These are phyloP conservation scores for Drosophila setifemur DNA, from an alignment of 1,140 invertebrate species.

Conservation along the genomic window DNA sequence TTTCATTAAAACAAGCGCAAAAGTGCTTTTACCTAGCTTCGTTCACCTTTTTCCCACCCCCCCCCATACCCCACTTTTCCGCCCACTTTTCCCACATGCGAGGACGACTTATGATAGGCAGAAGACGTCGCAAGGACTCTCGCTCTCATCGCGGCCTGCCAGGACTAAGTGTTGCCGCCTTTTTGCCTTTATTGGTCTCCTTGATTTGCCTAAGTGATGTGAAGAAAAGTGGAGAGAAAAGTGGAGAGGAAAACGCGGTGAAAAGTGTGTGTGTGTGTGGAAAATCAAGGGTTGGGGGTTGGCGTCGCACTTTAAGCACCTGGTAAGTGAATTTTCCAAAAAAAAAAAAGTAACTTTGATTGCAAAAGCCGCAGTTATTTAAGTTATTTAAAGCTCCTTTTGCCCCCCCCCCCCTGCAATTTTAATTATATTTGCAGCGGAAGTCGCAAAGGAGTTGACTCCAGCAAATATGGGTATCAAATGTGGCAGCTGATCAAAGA, in stretches of 20 bases:
- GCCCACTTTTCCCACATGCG: constrained; percentile 12
- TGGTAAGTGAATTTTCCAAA: constrained; percentile 46
- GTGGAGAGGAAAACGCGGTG: background rate
- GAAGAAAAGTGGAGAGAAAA: background rate
- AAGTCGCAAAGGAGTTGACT: background rate
- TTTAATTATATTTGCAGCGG: constrained; percentile 57
- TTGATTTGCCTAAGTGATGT: constrained; percentile 74
- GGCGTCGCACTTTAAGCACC: constrained; percentile 1
- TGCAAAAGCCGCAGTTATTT: constrained; percentile 63
- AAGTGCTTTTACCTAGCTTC: constrained; percentile 52
- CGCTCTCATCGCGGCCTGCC: constrained; percentile 23
- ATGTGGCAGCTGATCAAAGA: too few species aligned
- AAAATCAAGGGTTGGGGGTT: background rate
- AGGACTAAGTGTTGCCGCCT: constrained; percentile 52
- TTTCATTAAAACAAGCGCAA: constrained; percentile 77
- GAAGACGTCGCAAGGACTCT: constrained; percentile 22
- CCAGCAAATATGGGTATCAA: too few species aligned
- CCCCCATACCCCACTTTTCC: background rate
- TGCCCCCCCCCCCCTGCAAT: constrained; percentile 24
- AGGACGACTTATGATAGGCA: constrained; percentile 42
- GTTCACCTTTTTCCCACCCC: background rate
- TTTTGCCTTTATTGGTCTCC: constrained; percentile 68
- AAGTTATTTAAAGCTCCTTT: constrained; percentile 28
- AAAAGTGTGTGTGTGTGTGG: too few species aligned
- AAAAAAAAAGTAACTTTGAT: constrained; percentile 58